Conservation (phyloP, 1,140 invertebrate genomes). For the Scylla paramamosain region DNA sequence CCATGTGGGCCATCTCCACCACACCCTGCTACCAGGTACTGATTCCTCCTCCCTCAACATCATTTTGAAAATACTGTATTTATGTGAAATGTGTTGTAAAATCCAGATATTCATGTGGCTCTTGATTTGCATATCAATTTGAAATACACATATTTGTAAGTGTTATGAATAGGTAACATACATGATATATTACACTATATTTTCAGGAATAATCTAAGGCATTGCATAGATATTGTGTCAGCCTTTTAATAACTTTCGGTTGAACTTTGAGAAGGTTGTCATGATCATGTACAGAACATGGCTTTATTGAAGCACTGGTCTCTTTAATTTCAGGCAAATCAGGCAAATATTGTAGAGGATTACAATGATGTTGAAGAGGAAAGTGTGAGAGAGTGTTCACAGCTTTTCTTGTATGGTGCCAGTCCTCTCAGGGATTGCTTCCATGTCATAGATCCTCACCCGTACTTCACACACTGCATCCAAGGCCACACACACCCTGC, state of each 20-base stretch:
- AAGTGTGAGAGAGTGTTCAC: background rate
- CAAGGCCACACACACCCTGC: constrained; percentile 30
- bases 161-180: background rate
- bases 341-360: background rate
- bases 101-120: no score
- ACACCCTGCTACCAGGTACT: constrained; percentile 62
- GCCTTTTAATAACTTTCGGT: no score
- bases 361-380: constrained; percentile 6
- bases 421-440: constrained; percentile 57
- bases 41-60: no score
- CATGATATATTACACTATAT: no score
- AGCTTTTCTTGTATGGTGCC: constrained; percentile 13
- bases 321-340: constrained; percentile 43
- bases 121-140: background rate
- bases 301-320: no score
- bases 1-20: constrained; percentile 52
- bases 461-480: constrained; percentile 65
- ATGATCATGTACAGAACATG: no score
- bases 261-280: no score
- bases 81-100: no score
- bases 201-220: no score
- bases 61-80: background rate
- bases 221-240: no score
- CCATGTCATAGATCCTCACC: constrained; percentile 28
- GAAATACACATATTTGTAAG: background rate